These are phyloP conservation scores for Erpobdella octoculata DNA, from an alignment of 2,888 invertebrate genomes.

Conservation along the genomic window DNA sequence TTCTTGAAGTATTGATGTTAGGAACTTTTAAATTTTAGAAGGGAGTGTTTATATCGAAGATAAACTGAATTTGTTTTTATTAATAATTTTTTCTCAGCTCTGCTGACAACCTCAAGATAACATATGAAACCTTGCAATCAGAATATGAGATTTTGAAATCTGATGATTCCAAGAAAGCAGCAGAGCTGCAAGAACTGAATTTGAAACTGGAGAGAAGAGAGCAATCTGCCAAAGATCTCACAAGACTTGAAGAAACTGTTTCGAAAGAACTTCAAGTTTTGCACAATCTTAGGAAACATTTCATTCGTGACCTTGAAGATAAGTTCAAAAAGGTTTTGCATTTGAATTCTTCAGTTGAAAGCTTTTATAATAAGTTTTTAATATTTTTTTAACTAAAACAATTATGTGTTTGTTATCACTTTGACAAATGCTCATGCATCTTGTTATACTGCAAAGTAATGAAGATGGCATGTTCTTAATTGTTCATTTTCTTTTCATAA, in stretches of 20 bases:
- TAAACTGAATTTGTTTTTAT: not conserved
- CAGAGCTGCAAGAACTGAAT: conserved; percentile 85
- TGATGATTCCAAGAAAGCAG: conserved; percentile 87
- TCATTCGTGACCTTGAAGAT: conserved; percentile 91
- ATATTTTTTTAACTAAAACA: not conserved
- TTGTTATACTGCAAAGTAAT: no score
- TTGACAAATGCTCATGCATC: no score
- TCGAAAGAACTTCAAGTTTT: conserved; percentile 93
- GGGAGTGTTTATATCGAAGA: no score
- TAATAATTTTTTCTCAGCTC: no score
- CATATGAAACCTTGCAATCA: conserved; percentile 84
- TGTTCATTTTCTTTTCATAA: no score
- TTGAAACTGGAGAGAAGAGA: conserved; percentile 77
- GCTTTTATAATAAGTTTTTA: not conserved
- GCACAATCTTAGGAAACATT: conserved; percentile 92
- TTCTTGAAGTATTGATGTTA: not conserved
- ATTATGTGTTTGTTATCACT: not conserved
- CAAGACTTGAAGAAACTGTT: conserved; percentile 54
- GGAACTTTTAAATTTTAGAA: no score
- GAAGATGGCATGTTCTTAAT: no score
- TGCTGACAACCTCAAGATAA: conserved; percentile 76
- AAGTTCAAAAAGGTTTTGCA: conserved; percentile 58
- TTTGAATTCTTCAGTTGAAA: no score
- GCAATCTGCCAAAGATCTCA: conserved; percentile 89
- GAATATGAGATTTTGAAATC: conserved; percentile 90